A percentile compares a stretch with the other conserved stretches of the same genome.
Conservation (phyloP, 2,113 vertebrate species). For the Ageneiosus marmoratus region DNA sequence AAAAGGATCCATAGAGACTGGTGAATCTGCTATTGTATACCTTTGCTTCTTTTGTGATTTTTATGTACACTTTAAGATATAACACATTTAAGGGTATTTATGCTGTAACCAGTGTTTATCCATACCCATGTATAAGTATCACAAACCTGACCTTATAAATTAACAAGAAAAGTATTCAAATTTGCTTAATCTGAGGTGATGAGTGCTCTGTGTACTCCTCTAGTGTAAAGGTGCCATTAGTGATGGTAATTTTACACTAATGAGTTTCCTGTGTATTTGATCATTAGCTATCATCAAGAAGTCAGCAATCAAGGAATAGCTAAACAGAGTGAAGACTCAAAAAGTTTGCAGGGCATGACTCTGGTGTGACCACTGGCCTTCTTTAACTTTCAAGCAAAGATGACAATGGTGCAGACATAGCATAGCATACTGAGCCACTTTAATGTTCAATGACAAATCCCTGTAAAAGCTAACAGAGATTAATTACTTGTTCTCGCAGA, state of each 20-base stretch:
- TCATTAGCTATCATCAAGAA: constrained; percentile 22
- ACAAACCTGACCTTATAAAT: background rate
- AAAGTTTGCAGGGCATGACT: constrained; percentile 13
- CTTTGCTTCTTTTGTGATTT: background rate
- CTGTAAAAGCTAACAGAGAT: background rate
- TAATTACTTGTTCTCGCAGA: background rate
- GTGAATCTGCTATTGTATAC: background rate
- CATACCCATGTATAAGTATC: background rate
- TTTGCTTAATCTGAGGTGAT: background rate
- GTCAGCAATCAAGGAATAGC: background rate
- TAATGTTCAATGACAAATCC: background rate
- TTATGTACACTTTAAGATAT: background rate
- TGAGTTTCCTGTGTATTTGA: constrained; percentile 27
- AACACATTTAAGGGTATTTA: background rate
- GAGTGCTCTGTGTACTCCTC: background rate
- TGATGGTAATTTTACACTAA: constrained; percentile 9
- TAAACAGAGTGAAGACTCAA: background rate
- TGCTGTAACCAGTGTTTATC: no score
- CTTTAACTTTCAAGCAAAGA: background rate
- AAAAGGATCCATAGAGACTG: background rate
- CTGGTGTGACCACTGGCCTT: background rate
- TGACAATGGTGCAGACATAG: background rate
- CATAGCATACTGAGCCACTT: background rate
- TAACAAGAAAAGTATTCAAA: background rate
- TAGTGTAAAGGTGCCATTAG: background rate